Evolutionary conservation across 2,113 vertebrate species (phyloP), one percentile per base, ranked within the genome.

Genomic region (Ciconia maguari): DNA sequence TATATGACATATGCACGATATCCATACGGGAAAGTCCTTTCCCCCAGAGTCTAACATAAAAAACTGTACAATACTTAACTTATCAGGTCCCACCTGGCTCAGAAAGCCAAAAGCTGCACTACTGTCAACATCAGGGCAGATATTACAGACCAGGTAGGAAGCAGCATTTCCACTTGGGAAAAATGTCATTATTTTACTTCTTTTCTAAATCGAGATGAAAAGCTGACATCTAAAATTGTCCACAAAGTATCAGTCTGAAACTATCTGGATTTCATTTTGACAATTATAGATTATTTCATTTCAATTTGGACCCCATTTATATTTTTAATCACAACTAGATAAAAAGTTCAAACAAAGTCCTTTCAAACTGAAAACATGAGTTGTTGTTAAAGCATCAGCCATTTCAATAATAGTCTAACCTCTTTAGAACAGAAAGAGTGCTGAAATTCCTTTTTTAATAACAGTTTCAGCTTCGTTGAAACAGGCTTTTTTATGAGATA

Each of bases 1-100:
- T n/a, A 3, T 19, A 10, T 9, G 25, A 41, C 6, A 49, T 34
- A 32, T 1, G 8, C 17, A 17, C 0, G 0, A 32, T 13, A 41
- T 11, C 34, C 16, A 3, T 17, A 15, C 11, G 9, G 20, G 6
- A 11, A 49, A 69, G 49, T 7, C 51, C n/a, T 55, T 32, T 70
- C n/a, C 38, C 21, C 19, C 20, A 19, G 18, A 34, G 24, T 36
- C 44, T 64, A 46, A 36, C 19, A 22, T 1, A 27, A 4, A 16
- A 26, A 81, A 64, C 13, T 11, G 12, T 16, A 34, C 13, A 30
- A 15, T 13, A 38, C 19, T 55, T n/a, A 19, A 38, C 19, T 55
- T n/a, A 19, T 0, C 12, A 34, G 16, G 22, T 36, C 46, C 18
- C n/a, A 66, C 24, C 12, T 16, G 38, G 38, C 46, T 66, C 34